Percentiles rank a stretch among this genome's conserved stretches.
phyloP scores from a whole-genome alignment of 2,888 invertebrate genomes.

The Opisthograptis luteolata region DNA sequence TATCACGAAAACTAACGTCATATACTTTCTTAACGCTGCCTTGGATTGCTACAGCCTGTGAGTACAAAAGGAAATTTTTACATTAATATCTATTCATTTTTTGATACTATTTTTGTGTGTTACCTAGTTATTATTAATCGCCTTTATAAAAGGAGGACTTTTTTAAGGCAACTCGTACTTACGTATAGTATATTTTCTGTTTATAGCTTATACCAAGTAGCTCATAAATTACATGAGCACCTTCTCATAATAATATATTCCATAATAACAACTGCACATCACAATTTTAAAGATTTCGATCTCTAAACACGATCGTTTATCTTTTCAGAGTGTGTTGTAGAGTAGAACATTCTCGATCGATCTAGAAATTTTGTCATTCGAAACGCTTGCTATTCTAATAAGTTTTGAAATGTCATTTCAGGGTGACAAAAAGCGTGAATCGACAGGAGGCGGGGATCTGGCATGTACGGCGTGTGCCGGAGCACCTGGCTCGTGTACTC shows the following conservation, averaged over 20 bases:
- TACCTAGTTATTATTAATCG: background rate
- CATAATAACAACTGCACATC: no score
- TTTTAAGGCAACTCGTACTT: no score
- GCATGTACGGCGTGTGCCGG: conserved; percentile 91
- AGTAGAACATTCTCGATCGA: background rate
- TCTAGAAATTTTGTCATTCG: background rate
- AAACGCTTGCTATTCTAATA: background rate
- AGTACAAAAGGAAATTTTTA: conserved; percentile 54
- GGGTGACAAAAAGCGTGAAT: conserved; percentile 94
- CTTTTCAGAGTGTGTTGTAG: background rate
- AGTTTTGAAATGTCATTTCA: conserved; percentile 57
- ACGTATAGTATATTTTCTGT: no score
- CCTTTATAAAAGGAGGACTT: no score
- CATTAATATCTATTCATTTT: background rate
- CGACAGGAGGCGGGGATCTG: conserved; percentile 91
- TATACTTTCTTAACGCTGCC: conserved; percentile 80
- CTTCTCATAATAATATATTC: no score
- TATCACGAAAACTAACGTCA: conserved; percentile 80
- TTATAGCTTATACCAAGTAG: no score
- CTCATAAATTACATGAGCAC: background rate
- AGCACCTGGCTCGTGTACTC: conserved; percentile 92
- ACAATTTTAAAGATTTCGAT: background rate
- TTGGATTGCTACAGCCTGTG: conserved; percentile 80
- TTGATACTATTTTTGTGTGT: background rate
- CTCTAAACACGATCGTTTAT: background rate